Percentiles rank a stretch among this genome's conserved stretches.
Conservation (phyloP, 1,140 invertebrate species). For the Drosophila rhopaloa region DNA sequence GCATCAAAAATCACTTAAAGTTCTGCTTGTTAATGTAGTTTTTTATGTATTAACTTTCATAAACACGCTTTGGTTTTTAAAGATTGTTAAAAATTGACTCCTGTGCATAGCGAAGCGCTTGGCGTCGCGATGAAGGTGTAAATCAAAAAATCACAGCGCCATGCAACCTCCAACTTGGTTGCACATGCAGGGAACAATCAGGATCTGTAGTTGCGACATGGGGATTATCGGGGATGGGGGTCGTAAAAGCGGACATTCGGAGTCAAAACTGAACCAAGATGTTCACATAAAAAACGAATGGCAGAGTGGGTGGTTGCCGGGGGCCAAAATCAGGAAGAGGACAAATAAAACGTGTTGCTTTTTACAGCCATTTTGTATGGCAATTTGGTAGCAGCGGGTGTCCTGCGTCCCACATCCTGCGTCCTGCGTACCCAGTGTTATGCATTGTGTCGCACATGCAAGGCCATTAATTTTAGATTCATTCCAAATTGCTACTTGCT, state of each 20-base stretch:
- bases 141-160: constrained; percentile 52
- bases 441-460: constrained; percentile 61
- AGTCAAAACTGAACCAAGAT: constrained; percentile 43
- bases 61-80: too few relatives aligned
- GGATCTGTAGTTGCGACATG: constrained; percentile 17
- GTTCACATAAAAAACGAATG: constrained; percentile 26
- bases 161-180: too few relatives aligned
- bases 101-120: constrained; percentile 3
- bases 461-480: constrained; percentile 70
- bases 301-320: background rate
- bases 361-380: constrained; percentile 67
- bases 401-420: constrained; percentile 7
- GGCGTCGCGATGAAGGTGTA: constrained; percentile 25
- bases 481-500: constrained; percentile 55
- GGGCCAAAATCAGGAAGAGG: constrained; percentile 21
- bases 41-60: too few relatives aligned
- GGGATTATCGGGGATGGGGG: constrained; percentile 23
- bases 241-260: constrained; percentile 50
- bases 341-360: constrained; percentile 47
- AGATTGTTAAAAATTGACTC: background rate
- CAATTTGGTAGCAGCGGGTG: constrained; percentile 47
- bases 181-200: constrained; percentile 41
- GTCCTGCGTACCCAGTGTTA: constrained; percentile 14
- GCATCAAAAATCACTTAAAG: too few relatives aligned
- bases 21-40: too few relatives aligned